Conservation (phyloP, 2,113 vertebrate genomes). For the Xiphophorus hellerii region DNA sequence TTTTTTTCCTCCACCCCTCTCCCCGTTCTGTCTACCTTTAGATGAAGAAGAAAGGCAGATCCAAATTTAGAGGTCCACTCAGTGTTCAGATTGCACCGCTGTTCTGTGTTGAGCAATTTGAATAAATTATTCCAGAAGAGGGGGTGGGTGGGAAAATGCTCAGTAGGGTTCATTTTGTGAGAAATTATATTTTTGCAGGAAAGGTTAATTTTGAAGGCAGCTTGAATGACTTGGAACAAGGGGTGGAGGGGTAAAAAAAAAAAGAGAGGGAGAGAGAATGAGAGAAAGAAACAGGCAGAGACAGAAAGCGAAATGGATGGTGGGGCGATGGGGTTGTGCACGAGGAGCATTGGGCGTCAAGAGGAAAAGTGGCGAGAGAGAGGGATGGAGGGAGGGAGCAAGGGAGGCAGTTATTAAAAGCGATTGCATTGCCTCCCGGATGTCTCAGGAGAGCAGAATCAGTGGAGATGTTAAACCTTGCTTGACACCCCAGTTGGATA, state of each 20-base stretch:
- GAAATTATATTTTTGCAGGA: constrained; percentile 99
- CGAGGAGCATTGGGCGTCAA: constrained; percentile 55
- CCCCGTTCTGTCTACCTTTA: constrained; percentile 68
- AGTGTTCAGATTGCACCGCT: constrained; percentile 98
- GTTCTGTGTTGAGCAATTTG: constrained; percentile 99
- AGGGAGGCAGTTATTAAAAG: constrained; percentile 99
- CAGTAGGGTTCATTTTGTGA: constrained; percentile 99
- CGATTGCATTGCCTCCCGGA: constrained; percentile 99
- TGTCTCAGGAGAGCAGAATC: constrained; percentile 99
- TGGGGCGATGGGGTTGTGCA: constrained; percentile 1
- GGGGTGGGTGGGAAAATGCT: constrained; percentile 83
- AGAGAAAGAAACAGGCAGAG: background rate
- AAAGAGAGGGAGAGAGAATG: constrained; percentile 64
- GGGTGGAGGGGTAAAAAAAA: constrained; percentile 65
- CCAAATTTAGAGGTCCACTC: constrained; percentile 93
- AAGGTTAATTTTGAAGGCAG: constrained; percentile 99
- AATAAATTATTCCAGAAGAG: constrained; percentile 96
- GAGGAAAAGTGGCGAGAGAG: constrained; percentile 50
- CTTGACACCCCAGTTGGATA: constrained; percentile 99
- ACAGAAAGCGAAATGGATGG: constrained; percentile 3
- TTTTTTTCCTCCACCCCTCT: constrained; percentile 75
- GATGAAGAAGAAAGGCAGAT: constrained; percentile 52
- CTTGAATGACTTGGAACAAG: constrained; percentile 97
- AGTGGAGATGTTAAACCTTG: constrained; percentile 99
- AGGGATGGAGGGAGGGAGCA: constrained; percentile 82